Percentiles rank a stretch among this genome's conserved stretches.
Conservation (phyloP, 1,140 invertebrate genomes). For the Sycobia sp. region DNA sequence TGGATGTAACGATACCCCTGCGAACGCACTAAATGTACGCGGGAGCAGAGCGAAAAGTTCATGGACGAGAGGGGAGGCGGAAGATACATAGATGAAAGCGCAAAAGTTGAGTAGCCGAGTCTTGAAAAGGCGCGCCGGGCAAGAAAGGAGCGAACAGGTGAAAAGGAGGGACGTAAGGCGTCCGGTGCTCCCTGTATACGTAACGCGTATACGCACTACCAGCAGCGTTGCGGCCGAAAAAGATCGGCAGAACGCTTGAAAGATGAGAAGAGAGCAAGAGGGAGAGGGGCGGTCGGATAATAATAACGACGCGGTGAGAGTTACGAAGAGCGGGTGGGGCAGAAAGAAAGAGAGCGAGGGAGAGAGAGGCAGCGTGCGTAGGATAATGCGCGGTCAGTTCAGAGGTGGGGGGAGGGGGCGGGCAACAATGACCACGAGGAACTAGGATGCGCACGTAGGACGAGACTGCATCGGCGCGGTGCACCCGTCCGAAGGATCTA, state of each 20-base stretch:
- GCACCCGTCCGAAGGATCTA: no score
- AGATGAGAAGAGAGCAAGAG: slow-evolving; percentile 23
- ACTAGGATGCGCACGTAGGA: slow-evolving; percentile 6
- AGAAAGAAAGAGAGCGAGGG: not conserved
- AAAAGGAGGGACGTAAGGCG: slow-evolving; percentile 1
- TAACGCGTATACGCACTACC: no score
- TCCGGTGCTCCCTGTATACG: no score
- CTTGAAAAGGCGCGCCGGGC: not conserved
- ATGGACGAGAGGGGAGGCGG: not conserved
- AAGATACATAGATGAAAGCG: slow-evolving; percentile 9
- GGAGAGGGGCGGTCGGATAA: slow-evolving; percentile 20
- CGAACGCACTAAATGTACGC: no score
- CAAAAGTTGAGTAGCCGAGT: slow-evolving; percentile 8
- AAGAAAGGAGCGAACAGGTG: slow-evolving; percentile 13
- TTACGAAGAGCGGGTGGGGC: no score
- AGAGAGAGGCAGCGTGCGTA: not conserved
- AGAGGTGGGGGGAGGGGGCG: no score
- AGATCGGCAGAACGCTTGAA: slow-evolving; percentile 25
- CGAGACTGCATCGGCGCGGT: no score
- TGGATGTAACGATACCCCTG: no score
- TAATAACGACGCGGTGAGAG: slow-evolving; percentile 9
- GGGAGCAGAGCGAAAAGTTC: no score
- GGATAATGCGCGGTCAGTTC: slow-evolving; percentile 11
- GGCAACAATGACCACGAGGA: slow-evolving; percentile 20
- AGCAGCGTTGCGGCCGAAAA: slow-evolving; percentile 12